Percentiles rank a stretch among this genome's conserved stretches.
Evolutionary conservation across 2,113 vertebrate species (phyloP).

Genomic region (Saiga tatarica): DNA sequence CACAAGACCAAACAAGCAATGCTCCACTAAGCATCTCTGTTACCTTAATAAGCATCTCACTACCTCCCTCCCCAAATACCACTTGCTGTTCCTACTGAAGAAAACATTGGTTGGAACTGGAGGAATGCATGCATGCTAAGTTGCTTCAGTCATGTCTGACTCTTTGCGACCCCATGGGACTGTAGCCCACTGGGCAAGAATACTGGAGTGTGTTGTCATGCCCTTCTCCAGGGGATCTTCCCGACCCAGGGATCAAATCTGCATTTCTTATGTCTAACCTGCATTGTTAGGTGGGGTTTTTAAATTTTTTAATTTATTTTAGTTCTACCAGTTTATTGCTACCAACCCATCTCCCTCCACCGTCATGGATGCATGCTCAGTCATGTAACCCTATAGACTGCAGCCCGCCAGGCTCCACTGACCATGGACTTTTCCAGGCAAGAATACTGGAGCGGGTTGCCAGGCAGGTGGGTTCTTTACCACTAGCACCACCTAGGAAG

Average conservation of each 20-base stretch:
- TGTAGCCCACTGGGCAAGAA: not conserved
- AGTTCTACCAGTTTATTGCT: not conserved
- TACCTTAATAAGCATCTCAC: slow-evolving; percentile 27
- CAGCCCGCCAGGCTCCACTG: not conserved
- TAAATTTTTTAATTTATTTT: not conserved
- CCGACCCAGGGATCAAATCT: not conserved
- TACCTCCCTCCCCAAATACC: not conserved
- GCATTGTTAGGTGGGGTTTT: not conserved
- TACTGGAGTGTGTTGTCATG: not conserved
- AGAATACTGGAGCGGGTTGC: not conserved
- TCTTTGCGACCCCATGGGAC: not conserved
- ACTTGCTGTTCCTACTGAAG: not conserved
- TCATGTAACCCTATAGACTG: not conserved
- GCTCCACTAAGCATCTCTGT: not conserved
- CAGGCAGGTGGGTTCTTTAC: not conserved
- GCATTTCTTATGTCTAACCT: not conserved
- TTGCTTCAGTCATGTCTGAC: not conserved
- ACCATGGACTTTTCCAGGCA: not conserved
- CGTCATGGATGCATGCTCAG: not conserved
- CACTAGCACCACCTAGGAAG: not conserved
- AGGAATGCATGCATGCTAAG: not conserved
- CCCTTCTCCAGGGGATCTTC: not conserved
- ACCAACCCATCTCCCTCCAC: not conserved
- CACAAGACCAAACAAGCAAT: fast-evolving
- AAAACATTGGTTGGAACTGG: slow-evolving; percentile 39